A percentile compares a stretch with the other conserved stretches of the same genome.
phyloP scores from a whole-genome alignment of 2,888 invertebrate species.

The Drosophila pseudotalamancana region DNA sequence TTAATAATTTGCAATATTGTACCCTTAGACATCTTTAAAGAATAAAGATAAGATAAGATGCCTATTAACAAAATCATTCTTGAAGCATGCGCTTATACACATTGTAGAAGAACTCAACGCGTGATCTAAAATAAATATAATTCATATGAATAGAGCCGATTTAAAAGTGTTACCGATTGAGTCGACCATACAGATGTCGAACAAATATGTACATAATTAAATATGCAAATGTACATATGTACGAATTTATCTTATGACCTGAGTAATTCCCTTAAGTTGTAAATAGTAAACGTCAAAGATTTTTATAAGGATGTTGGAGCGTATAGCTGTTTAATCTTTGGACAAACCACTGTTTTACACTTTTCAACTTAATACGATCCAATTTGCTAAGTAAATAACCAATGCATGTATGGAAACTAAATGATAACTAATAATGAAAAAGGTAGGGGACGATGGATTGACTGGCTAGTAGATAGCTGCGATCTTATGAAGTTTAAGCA shows the following conservation, averaged over 20 bases:
- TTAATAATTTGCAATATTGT: too few relatives aligned
- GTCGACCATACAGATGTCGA: too few relatives aligned
- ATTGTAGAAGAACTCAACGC: too few relatives aligned
- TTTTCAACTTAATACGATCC: constrained; percentile 58
- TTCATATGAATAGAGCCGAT: too few relatives aligned
- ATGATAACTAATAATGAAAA: constrained; percentile 51
- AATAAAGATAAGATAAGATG: too few relatives aligned
- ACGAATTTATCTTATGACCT: not conserved
- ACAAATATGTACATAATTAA: too few relatives aligned
- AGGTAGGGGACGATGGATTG: constrained; percentile 25
- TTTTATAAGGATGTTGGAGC: constrained; percentile 28
- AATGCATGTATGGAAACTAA: constrained; percentile 38
- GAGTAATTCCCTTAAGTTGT: constrained; percentile 6
- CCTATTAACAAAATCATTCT: too few relatives aligned
- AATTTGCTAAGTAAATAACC: constrained; percentile 54
- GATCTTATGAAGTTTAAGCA: constrained; percentile 82
- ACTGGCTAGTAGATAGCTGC: constrained; percentile 30
- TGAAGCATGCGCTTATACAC: too few relatives aligned
- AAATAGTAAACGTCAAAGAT: constrained; percentile 42
- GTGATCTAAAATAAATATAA: too few relatives aligned
- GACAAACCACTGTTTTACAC: constrained; percentile 42
- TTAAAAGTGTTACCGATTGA: too few relatives aligned
- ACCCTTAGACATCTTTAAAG: too few relatives aligned
- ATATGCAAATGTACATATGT: not conserved
- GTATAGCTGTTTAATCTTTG: constrained; percentile 54